These are phyloP conservation scores for Axinella damicornis DNA, from an alignment of 37 sponge, comb jelly and placozoan species.

Conservation along the genomic window DNA sequence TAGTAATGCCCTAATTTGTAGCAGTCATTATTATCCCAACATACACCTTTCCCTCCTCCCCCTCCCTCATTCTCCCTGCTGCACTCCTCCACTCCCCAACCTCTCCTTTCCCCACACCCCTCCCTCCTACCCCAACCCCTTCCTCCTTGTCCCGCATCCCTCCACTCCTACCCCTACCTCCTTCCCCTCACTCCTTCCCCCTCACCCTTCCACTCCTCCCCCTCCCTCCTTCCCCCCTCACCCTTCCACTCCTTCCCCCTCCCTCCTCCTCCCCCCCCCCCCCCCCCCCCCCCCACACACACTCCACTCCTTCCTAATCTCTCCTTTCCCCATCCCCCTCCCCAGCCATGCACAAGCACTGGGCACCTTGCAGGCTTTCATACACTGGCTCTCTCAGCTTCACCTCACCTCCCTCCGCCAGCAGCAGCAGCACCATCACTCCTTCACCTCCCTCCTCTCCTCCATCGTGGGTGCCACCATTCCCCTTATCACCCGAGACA, in stretches of 20 bases:
- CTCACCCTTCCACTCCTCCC: not conserved
- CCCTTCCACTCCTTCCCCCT: not conserved
- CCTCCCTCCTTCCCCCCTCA: not conserved
- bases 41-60: too few species aligned
- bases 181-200: not conserved
- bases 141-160: too few species aligned
- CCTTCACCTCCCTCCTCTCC: conserved; percentile 20
- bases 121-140: not conserved
- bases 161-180: not conserved
- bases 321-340: conserved; percentile 1
- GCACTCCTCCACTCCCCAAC: not conserved
- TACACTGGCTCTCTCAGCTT: conserved; percentile 78
- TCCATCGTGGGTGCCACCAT: conserved; percentile 18
- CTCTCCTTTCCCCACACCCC: too few species aligned
- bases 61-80: not conserved
- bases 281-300: not conserved
- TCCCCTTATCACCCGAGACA: conserved; percentile 48
- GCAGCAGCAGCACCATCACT: conserved; percentile 9
- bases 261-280: not conserved
- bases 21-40: too few species aligned
- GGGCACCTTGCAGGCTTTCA: conserved; percentile 73
- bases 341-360: conserved; percentile 78
- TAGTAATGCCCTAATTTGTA: not conserved
- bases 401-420: conserved; percentile 47
- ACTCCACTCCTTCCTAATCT: too few species aligned